Conservation (phyloP, 1,140 invertebrate species). For the Harlomillsia oculata region DNA sequence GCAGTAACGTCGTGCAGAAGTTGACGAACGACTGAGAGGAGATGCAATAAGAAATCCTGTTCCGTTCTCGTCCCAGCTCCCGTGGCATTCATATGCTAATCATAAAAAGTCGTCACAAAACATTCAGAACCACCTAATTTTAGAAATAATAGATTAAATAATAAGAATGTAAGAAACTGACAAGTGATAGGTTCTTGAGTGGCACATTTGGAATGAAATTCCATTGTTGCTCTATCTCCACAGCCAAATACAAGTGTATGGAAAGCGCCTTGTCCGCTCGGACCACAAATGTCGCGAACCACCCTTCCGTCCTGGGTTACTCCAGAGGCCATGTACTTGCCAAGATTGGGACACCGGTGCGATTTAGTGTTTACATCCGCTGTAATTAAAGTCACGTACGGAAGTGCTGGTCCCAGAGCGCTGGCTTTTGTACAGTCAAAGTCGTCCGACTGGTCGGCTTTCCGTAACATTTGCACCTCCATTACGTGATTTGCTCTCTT, state of each 20-base stretch:
- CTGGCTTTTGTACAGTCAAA: constrained; percentile 7
- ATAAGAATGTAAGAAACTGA: too few species aligned
- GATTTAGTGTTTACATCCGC: constrained; percentile 13
- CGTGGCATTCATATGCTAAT: constrained; percentile 77
- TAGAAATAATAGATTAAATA: not conserved
- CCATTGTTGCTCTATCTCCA: constrained; percentile 27
- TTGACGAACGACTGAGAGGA: constrained; percentile 41
- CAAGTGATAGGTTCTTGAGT: constrained; percentile 20
- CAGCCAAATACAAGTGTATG: constrained; percentile 28
- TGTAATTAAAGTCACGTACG: constrained; percentile 30
- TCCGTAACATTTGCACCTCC: constrained; percentile 39
- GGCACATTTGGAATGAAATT: constrained; percentile 31
- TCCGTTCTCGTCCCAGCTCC: constrained; percentile 60
- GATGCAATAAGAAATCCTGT: constrained; percentile 67
- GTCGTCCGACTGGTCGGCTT: constrained; percentile 13
- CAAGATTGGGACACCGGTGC: constrained; percentile 30
- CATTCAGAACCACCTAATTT: not conserved
- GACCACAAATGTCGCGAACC: constrained; percentile 6
- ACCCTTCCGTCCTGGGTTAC: constrained; percentile 13
- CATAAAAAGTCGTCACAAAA: not conserved
- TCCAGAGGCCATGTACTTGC: constrained; percentile 28
- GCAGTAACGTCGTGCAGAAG: constrained; percentile 33
- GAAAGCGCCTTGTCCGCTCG: constrained; percentile 23
- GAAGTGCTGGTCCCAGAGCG: constrained; percentile 6
- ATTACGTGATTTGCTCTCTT: constrained; percentile 47